These are phyloP conservation scores for Parnassius mnemosyne DNA, from an alignment of 2,888 invertebrate species.

Conservation along the genomic window DNA sequence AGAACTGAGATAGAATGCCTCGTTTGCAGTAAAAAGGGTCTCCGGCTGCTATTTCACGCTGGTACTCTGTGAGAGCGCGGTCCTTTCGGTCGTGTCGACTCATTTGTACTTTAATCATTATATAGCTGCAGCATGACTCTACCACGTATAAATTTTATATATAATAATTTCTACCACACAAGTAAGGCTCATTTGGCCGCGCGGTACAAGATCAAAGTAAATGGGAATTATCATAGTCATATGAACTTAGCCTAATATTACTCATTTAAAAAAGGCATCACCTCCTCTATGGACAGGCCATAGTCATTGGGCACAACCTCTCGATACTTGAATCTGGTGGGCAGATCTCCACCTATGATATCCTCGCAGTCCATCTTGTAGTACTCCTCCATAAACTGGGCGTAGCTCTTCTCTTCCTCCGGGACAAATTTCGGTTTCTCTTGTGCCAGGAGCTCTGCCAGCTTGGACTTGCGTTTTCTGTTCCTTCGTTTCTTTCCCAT, in stretches of 20 bases:
- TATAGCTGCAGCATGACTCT: background rate
- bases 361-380: constrained; percentile 98
- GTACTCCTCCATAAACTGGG: constrained; percentile 96
- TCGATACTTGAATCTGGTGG: constrained; percentile 96
- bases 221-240: no score
- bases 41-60: no score
- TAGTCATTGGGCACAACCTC: constrained; percentile 94
- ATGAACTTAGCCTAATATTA: no score
- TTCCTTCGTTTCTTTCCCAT: constrained; percentile 81
- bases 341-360: constrained; percentile 93
- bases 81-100: no score
- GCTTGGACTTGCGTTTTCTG: constrained; percentile 85
- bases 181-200: no score
- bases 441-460: constrained; percentile 85
- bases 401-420: constrained; percentile 85
- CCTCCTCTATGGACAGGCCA: constrained; percentile 95
- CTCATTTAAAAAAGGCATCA: constrained; percentile 45
- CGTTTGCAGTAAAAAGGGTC: no score
- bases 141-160: background rate
- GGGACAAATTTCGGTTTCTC: constrained; percentile 94
- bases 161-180: background rate
- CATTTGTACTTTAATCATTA: no score
- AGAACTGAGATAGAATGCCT: no score
- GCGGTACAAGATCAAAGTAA: no score
- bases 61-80: no score